Conservation (phyloP, 64 coral and sea anemone species). For the Platygyra sinensis region DNA sequence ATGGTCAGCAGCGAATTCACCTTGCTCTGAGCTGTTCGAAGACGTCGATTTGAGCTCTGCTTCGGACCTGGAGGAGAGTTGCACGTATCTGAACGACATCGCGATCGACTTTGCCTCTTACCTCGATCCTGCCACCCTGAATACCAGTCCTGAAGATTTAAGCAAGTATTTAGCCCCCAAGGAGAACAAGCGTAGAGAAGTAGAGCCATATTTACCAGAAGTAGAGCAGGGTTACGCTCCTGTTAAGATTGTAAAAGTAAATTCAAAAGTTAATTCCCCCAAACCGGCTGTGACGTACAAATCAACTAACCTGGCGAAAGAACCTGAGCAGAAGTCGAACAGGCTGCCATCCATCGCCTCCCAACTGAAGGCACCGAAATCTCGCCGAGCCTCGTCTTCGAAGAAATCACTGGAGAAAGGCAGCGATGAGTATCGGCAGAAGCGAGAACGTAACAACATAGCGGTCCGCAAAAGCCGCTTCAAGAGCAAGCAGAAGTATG, state of each 20-base stretch:
- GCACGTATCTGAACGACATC: constrained; percentile 82
- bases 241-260: constrained; percentile 54
- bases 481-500: constrained; percentile 95
- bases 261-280: constrained; percentile 62
- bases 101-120: constrained; percentile 96
- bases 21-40: constrained; percentile 90
- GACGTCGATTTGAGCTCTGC: constrained; percentile 81
- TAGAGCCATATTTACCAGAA: constrained; percentile 77
- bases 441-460: constrained; percentile 98
- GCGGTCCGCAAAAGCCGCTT: constrained; percentile 98
- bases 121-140: constrained; percentile 85
- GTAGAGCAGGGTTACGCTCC: constrained; percentile 81
- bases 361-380: constrained; percentile 83
- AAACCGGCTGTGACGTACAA: constrained; percentile 88
- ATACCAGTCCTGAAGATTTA: constrained; percentile 87
- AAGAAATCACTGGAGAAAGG: constrained; percentile 69
- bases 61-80: constrained; percentile 86
- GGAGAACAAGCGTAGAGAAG: constrained; percentile 64
- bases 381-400: constrained; percentile 59
- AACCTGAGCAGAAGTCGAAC: constrained; percentile 34
- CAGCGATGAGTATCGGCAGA: constrained; percentile 86
- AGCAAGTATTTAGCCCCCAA: constrained; percentile 86
- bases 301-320: constrained; percentile 51
- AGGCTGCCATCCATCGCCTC: constrained; percentile 77
- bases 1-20: constrained; percentile 93